These are phyloP conservation scores for Galerucella nymphaeae DNA, from an alignment of 2,888 invertebrate genomes.

Conservation along the genomic window DNA sequence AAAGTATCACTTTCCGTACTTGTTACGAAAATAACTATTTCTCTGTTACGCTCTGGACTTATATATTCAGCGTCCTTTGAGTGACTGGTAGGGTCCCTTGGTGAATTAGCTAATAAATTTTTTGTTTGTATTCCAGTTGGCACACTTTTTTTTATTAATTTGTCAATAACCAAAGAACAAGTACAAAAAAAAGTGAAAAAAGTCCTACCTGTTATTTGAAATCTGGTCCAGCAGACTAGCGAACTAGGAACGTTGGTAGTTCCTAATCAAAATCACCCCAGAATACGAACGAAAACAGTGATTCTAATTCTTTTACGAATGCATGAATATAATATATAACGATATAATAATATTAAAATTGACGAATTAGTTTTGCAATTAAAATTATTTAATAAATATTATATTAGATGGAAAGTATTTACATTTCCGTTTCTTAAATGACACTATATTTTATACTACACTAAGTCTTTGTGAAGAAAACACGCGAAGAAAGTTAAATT, in stretches of 20 bases:
- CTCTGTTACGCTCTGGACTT: too few species aligned
- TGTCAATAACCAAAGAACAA: too few species aligned
- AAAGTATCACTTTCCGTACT: too few species aligned
- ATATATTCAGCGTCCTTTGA: too few species aligned
- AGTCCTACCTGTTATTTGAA: slow-evolving; percentile 3
- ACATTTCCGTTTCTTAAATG: slow-evolving; percentile 22
- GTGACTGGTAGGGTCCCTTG: too few species aligned
- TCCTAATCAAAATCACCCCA: neutral
- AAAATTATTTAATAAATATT: slow-evolving; percentile 28
- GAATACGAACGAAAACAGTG: neutral
- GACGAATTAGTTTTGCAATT: slow-evolving; percentile 22
- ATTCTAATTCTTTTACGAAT: neutral
- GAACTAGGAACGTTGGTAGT: neutral
- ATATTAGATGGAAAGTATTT: slow-evolving; percentile 12
- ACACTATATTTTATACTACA: slow-evolving; percentile 32
- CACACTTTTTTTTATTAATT: too few species aligned
- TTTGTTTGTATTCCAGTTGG: too few species aligned
- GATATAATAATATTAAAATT: slow-evolving; percentile 4
- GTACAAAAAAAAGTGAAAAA: neutral
- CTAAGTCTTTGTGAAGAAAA: slow-evolving; percentile 4
- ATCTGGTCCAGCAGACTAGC: neutral
- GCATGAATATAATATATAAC: neutral
- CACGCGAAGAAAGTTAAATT: slow-evolving; percentile 9
- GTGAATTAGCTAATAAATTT: too few species aligned
- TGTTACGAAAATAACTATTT: too few species aligned